Evolutionary conservation across 2,113 vertebrate genomes (phyloP), one percentile per base, ranked within the genome.

Genomic region (Alectura lathami): DNA sequence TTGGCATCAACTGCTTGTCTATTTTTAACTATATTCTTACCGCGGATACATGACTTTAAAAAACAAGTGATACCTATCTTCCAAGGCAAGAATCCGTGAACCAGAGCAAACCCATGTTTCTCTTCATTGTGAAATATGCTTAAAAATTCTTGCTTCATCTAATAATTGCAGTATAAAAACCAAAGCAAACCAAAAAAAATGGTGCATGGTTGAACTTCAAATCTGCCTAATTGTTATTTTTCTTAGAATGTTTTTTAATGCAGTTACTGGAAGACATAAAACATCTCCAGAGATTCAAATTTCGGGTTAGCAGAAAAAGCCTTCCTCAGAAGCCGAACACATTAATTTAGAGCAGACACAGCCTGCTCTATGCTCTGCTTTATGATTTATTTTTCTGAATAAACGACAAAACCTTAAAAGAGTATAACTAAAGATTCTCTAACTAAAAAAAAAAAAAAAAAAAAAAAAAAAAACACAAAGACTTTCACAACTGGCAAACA

Each of bases 181-280:
- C 32, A 8, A n/a, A 40, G 16, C 22, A 38, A 60, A 36, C 13
- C 21, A 59, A 24, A 14, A 15, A 59, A 57, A 38, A 14, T 3
- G 36, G 50, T 7, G 24, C 38, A n/a, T 2, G 27, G 14, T 3
- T 54, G 88, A 60, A 40, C 27, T 81, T 73, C 5, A 6, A 6
- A 54, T 54, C 62, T 93, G 62, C 67, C 83, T 53, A 36, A 24
- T 16, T 50, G 81, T 48, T 90, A 8, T 47, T 82, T 78, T 40
- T 5, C 48, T 77, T 83, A 70, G 26, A 67, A 82, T 8, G 23
- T 8, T 42, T 80, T 95, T 81, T 72, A 86, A 86, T 76, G n/a
- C 66, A 62, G 60, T 59, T 56, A 79, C 70, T 86, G 79, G 36
- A 87, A 79, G 86, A 48, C 53, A 74, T 12, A 30, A 91, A 83